These are phyloP conservation scores for Eupithecia insigniata DNA, from an alignment of 2,888 invertebrate species.

Conservation along the genomic window DNA sequence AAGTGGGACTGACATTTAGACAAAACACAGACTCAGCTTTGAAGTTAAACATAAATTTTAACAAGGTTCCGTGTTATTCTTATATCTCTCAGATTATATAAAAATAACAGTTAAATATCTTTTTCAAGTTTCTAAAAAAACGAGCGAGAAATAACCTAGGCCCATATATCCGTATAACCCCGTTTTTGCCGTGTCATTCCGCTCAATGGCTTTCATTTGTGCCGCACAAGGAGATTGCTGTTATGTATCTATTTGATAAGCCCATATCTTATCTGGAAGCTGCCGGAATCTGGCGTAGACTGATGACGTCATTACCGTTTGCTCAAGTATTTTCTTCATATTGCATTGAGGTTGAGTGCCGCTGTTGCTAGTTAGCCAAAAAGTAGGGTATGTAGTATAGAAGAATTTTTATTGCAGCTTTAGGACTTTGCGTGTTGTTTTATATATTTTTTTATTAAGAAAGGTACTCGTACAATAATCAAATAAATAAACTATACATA, in stretches of 20 bases:
- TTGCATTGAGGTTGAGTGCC: slow-evolving; percentile 35
- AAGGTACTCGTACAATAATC: too few species aligned
- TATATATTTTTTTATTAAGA: too few species aligned
- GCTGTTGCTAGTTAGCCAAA: slow-evolving; percentile 26
- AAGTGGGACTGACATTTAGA: neutral
- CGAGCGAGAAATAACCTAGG: neutral
- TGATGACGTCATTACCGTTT: slow-evolving; percentile 60
- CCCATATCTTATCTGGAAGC: slow-evolving; percentile 65
- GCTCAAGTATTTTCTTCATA: slow-evolving; percentile 52
- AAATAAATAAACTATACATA: too few species aligned
- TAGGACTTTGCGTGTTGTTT: neutral
- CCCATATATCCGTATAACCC: neutral
- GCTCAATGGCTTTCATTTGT: slow-evolving; percentile 48
- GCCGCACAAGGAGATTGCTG: slow-evolving; percentile 59
- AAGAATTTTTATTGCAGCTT: neutral
- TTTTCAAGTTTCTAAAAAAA: neutral
- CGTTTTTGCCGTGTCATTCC: slow-evolving; percentile 36
- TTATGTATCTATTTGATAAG: slow-evolving; percentile 67
- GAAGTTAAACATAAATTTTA: too few species aligned
- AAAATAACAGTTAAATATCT: neutral
- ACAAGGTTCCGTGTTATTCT: neutral
- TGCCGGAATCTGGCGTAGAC: slow-evolving; percentile 51
- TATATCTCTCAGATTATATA: neutral
- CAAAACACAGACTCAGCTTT: neutral
- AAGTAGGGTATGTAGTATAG: neutral